Evolutionary conservation across 1,140 invertebrate genomes (phyloP).

Genomic region (Phocides pigmalion): DNA sequence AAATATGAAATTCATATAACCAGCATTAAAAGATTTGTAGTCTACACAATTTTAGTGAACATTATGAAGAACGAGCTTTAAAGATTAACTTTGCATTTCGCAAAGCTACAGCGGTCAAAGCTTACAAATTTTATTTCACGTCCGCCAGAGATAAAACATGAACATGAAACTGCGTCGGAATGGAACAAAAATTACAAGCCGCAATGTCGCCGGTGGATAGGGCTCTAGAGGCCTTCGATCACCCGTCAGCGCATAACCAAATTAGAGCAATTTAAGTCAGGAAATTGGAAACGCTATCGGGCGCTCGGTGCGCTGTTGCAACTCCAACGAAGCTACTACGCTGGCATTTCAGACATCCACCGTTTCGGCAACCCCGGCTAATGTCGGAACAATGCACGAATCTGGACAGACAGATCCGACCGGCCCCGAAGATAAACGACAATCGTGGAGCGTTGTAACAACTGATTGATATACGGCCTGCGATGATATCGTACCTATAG

Average conservation of each 20-base stretch:
- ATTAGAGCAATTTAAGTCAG: conserved; percentile 83
- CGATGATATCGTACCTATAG: conserved; percentile 76
- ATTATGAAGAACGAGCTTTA: conserved; percentile 34
- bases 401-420: conserved; percentile 78
- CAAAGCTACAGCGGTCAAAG: conserved; percentile 39
- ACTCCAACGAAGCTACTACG: conserved; percentile 59
- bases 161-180: conserved; percentile 36
- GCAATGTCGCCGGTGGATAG: conserved; percentile 53
- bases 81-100: conserved; percentile 31
- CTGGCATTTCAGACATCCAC: conserved; percentile 79
- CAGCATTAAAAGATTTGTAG: conserved; percentile 36
- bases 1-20: conserved; percentile 29
- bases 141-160: conserved; percentile 37
- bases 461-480: conserved; percentile 80
- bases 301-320: conserved; percentile 65
- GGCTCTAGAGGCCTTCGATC: conserved; percentile 69
- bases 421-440: conserved; percentile 79
- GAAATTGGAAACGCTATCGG: conserved; percentile 82
- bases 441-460: conserved; percentile 80
- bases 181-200: conserved; percentile 56
- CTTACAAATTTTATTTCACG: conserved; percentile 42
- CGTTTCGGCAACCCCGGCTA: conserved; percentile 73
- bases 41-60: conserved; percentile 36
- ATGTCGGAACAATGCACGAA: conserved; percentile 81
- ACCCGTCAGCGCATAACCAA: conserved; percentile 78